Evolutionary conservation across 1,140 invertebrate genomes (phyloP).

Genomic region (Sinella curviseta): DNA sequence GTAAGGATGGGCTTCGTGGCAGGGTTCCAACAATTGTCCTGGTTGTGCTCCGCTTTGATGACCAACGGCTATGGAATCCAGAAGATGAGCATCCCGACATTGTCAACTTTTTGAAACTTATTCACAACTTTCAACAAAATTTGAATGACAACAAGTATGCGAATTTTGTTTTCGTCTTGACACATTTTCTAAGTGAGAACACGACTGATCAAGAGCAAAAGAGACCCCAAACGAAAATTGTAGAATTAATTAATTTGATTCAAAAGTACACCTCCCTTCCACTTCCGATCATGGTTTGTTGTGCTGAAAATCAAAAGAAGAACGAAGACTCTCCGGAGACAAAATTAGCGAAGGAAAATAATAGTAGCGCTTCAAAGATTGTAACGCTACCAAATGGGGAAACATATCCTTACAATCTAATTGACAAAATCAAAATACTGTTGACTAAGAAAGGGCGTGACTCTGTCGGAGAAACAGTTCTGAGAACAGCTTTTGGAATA

Average conservation of each 20-base stretch:
- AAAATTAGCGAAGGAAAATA: not conserved
- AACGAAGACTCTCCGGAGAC: not conserved
- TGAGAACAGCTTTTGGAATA: constrained; percentile 33
- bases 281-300: not conserved
- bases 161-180: constrained; percentile 34
- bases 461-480: constrained; percentile 32
- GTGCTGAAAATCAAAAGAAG: constrained; percentile 23
- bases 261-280: constrained; percentile 24
- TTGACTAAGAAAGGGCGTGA: constrained; percentile 31
- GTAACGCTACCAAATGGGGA: constrained; percentile 29
- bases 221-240: constrained; percentile 16
- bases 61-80: constrained; percentile 5
- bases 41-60: constrained; percentile 21
- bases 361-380: not conserved
- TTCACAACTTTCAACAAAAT: constrained; percentile 29
- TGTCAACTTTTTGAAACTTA: constrained; percentile 31
- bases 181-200: constrained; percentile 24
- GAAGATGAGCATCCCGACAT: constrained; percentile 21
- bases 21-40: constrained; percentile 30
- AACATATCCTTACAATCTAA: constrained; percentile 28
- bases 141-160: constrained; percentile 24
- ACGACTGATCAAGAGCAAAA: not conserved
- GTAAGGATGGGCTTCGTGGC: constrained; percentile 16
- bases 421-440: constrained; percentile 33
- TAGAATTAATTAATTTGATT: constrained; percentile 13